These are phyloP conservation scores for Scaptodrosophila lebanonensis DNA, from an alignment of 1,140 invertebrate species.

Conservation along the genomic window DNA sequence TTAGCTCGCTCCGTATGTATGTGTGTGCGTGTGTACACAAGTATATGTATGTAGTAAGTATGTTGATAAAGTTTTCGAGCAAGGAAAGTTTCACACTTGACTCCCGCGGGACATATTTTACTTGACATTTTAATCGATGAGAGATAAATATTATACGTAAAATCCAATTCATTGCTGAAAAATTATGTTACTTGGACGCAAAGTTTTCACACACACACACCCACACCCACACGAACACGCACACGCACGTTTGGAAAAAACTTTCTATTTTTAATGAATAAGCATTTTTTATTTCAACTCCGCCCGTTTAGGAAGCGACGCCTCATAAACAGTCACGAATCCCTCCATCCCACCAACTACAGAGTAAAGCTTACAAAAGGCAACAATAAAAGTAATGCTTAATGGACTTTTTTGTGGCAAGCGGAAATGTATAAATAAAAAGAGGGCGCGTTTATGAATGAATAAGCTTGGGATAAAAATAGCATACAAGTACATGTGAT, in stretches of 20 bases:
- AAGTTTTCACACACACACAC: slow-evolving; percentile 19
- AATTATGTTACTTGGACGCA: slow-evolving; percentile 49
- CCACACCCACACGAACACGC: too few species aligned
- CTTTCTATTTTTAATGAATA: slow-evolving; percentile 42
- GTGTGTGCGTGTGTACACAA: slow-evolving; percentile 1
- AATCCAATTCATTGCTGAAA: slow-evolving; percentile 54
- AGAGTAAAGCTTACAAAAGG: slow-evolving; percentile 2
- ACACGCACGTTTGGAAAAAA: too few species aligned
- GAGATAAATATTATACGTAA: slow-evolving; percentile 62
- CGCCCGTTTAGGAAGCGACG: background rate
- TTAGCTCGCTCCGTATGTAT: slow-evolving; percentile 17
- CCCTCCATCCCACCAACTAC: slow-evolving; percentile 25
- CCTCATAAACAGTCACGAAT: background rate
- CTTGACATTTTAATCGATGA: slow-evolving; percentile 71
- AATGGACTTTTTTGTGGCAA: slow-evolving; percentile 38
- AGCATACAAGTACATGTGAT: too few species aligned
- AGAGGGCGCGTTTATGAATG: slow-evolving; percentile 3
- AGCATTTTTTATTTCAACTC: slow-evolving; percentile 26
- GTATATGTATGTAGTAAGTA: too few species aligned
- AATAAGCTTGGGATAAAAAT: slow-evolving; percentile 5
- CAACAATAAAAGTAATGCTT: slow-evolving; percentile 21
- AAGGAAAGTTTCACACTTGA: slow-evolving; percentile 65
- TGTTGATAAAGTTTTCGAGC: slow-evolving; percentile 47
- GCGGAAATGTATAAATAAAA: slow-evolving; percentile 24
- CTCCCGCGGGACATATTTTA: slow-evolving; percentile 54